These are phyloP conservation scores for Latrodectus geometricus DNA, from an alignment of 1,140 invertebrate genomes.

Conservation along the genomic window DNA sequence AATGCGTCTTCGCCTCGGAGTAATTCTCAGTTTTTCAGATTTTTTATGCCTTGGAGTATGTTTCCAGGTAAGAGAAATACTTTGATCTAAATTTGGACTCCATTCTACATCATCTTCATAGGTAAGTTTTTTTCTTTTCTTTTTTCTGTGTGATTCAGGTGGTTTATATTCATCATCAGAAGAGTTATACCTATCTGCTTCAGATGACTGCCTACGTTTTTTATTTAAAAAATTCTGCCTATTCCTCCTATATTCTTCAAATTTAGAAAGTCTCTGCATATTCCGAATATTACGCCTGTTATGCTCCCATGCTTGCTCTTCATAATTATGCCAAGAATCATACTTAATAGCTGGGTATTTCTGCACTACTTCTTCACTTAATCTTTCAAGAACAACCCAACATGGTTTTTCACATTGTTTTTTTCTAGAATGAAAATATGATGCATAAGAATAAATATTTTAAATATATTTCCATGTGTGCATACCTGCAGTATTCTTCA, in stretches of 20 bases:
- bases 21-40: background rate
- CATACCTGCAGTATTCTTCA: too few species aligned
- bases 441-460: too few species aligned
- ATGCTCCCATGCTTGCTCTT: too few species aligned
- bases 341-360: background rate
- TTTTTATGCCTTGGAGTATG: background rate
- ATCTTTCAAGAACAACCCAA: background rate
- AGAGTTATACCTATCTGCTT: background rate
- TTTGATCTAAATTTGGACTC: background rate
- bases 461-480: too few species aligned
- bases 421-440: too few species aligned
- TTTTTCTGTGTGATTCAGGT: background rate
- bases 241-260: slow-evolving; percentile 7
- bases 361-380: background rate
- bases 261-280: background rate
- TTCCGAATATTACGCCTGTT: background rate
- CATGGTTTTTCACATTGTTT: background rate
- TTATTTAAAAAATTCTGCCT: slow-evolving; percentile 22
- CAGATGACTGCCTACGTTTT: background rate
- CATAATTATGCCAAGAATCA: too few species aligned
- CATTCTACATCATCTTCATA: slow-evolving; percentile 46
- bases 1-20: background rate
- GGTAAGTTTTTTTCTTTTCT: slow-evolving; percentile 6
- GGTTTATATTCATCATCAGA: background rate
- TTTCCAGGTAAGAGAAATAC: background rate